Percentiles rank a stretch among this genome's conserved stretches.
phyloP scores from a whole-genome alignment of 2,113 vertebrate genomes.

The Pluvialis apricaria region DNA sequence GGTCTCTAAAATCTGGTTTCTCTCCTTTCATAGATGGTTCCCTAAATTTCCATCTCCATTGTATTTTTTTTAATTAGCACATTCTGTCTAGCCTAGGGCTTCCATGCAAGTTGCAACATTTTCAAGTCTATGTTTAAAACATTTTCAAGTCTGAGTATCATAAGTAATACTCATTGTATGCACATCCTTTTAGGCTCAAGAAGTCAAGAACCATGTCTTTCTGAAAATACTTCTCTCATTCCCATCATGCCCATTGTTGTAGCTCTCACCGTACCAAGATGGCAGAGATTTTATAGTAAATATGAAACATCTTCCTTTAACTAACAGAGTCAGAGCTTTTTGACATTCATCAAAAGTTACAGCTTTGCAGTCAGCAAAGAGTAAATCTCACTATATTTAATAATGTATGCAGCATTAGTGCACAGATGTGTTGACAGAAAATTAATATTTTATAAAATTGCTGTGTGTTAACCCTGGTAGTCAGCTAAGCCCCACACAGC shows the following conservation, averaged over 20 bases:
- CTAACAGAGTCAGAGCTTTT: not conserved
- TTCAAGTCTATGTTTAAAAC: not conserved
- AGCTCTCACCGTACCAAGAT: not conserved
- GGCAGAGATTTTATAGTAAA: not conserved
- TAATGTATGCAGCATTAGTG: not conserved
- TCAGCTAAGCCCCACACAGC: not conserved
- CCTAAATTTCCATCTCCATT: not conserved
- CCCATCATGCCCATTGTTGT: not conserved
- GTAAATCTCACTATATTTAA: not conserved
- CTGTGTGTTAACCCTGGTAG: not conserved
- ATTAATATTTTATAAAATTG: not conserved
- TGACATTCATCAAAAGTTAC: not conserved
- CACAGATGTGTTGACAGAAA: not conserved
- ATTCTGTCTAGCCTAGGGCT: not conserved
- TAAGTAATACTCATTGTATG: not conserved
- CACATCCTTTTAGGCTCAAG: not conserved
- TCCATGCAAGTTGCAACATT: conserved; percentile 17
- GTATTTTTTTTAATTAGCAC: not conserved
- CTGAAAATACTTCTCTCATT: not conserved
- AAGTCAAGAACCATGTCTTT: not conserved
- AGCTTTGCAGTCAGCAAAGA: not conserved
- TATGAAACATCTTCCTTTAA: not conserved
- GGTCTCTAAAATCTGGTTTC: not conserved
- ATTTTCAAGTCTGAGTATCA: not conserved
- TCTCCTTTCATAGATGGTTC: not conserved